These are phyloP conservation scores for Papilio gigon DNA, from an alignment of 2,888 invertebrate species.

Conservation along the genomic window DNA sequence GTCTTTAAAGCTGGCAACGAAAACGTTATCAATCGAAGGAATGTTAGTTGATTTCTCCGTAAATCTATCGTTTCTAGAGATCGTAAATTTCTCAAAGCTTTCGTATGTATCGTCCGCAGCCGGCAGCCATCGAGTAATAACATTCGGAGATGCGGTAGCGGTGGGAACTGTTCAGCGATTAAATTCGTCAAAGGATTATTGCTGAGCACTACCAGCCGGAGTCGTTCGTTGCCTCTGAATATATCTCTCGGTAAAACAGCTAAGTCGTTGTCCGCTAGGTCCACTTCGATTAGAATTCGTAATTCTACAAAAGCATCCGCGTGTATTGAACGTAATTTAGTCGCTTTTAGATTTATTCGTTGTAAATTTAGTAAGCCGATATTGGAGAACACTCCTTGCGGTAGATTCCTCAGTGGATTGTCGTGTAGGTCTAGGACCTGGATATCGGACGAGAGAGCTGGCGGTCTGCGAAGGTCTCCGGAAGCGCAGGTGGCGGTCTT, in stretches of 20 bases:
- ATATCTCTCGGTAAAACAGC: conserved; percentile 88
- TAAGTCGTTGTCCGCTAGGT: conserved; percentile 91
- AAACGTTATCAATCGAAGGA: conserved; percentile 82
- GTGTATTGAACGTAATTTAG: conserved; percentile 89
- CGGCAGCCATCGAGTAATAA: conserved; percentile 91
- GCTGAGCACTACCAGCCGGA: conserved; percentile 89
- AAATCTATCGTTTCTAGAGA: conserved; percentile 90
- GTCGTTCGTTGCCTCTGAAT: conserved; percentile 91
- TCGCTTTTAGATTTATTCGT: conserved; percentile 89
- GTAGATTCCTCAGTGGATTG: conserved; percentile 88
- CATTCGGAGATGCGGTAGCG: conserved; percentile 89
- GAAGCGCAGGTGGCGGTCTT: conserved; percentile 93
- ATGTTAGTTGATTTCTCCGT: conserved; percentile 89
- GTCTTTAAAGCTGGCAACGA: conserved; percentile 90
- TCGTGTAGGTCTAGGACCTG: conserved; percentile 90
- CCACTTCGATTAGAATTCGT: conserved; percentile 92
- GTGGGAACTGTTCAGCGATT: conserved; percentile 90
- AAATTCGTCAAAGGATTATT: conserved; percentile 91
- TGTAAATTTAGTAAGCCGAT: conserved; percentile 92
- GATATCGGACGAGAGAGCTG: conserved; percentile 82
- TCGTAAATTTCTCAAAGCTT: conserved; percentile 89
- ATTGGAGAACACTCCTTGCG: conserved; percentile 89
- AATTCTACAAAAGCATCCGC: conserved; percentile 93
- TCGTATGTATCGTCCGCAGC: conserved; percentile 87
- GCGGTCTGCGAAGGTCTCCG: conserved; percentile 90